phyloP scores from a whole-genome alignment of 2,888 invertebrate species.

The Junonia oenone region DNA sequence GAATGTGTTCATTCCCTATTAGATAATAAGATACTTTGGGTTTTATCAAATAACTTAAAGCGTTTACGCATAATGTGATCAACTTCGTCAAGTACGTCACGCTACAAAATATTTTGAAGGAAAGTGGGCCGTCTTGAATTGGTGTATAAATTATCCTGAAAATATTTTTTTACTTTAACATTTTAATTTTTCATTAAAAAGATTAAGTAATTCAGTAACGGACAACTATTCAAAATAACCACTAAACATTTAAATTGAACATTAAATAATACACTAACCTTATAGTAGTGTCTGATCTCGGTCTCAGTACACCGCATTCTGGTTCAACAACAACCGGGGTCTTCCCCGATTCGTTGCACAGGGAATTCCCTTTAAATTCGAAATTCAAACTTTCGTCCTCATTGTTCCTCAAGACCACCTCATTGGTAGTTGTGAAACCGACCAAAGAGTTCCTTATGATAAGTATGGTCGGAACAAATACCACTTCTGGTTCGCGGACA shows the following conservation, averaged over 20 bases:
- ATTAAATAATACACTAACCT: no score
- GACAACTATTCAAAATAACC: no score
- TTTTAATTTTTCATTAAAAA: background rate
- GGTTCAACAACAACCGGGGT: constrained; percentile 75
- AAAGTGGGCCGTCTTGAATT: constrained; percentile 70
- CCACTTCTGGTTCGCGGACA: constrained; percentile 82
- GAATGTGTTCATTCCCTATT: constrained; percentile 56
- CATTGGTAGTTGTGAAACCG: constrained; percentile 67
- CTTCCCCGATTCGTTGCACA: constrained; percentile 75
- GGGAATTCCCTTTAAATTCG: constrained; percentile 73
- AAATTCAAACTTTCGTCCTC: constrained; percentile 74
- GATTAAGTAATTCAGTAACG: no score
- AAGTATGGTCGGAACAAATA: constrained; percentile 79
- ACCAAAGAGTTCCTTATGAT: constrained; percentile 81
- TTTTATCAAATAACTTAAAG: constrained; percentile 73
- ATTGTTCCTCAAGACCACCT: constrained; percentile 71
- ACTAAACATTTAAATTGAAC: no score
- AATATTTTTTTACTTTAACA: constrained; percentile 10
- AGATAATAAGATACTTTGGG: constrained; percentile 70
- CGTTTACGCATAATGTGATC: constrained; percentile 71
- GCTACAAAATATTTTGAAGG: constrained; percentile 77
- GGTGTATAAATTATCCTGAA: constrained; percentile 77
- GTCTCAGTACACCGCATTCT: constrained; percentile 63
- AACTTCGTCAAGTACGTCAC: constrained; percentile 73
- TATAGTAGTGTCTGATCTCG: constrained; percentile 68